Evolutionary conservation across 2,888 invertebrate genomes (phyloP), one percentile per base, ranked within the genome.

Genomic region (Synanthedon andrenaeformis): DNA sequence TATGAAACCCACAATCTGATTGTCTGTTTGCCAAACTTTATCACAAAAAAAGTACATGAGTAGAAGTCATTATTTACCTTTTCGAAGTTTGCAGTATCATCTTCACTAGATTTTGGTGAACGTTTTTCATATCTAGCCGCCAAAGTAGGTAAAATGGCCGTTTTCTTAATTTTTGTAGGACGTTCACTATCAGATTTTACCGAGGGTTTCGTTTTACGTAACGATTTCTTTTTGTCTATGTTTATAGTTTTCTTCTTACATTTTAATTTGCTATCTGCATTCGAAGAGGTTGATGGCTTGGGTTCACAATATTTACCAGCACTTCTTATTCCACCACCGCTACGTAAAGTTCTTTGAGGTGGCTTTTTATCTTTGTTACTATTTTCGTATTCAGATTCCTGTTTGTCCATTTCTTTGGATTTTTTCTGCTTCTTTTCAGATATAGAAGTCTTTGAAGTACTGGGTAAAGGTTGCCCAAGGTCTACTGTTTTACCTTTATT

Each of bases 71-170:
- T 53, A 55, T 82, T 89, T 77, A 91, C 91, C 81, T 88, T 87
- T 58, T 92, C 92, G 74, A 92, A 89, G 60, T 95, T 92, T 28
- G 95, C 92, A 51, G 90, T 90, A 54, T 89, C 89, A 54, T 89
- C 89, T 62, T 89, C 89, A 56, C 79, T 89, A 45, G 89, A 89
- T 64, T 89, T 90, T 0, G 89, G 89, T 42, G 90, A 90, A 52
- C 89, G 87, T 69, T 92, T 94, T 74, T 95, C 95, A 67, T 96
- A 96, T 60, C 95, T 95, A 17, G 96, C 96, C 0, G 96, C 95
- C 61, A 96, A 88, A 66, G 96, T 96, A 17, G 96, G 96, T 41
- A 96, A 83, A 72, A 95, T 95, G 17, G 96, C 96, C 96, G 79
- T 80, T 64, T 83, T 83, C 63, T 85, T 85, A 75, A 83, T 79